Evolutionary conservation across 2,113 vertebrate genomes (phyloP).

Genomic region (Nothocercus julius): DNA sequence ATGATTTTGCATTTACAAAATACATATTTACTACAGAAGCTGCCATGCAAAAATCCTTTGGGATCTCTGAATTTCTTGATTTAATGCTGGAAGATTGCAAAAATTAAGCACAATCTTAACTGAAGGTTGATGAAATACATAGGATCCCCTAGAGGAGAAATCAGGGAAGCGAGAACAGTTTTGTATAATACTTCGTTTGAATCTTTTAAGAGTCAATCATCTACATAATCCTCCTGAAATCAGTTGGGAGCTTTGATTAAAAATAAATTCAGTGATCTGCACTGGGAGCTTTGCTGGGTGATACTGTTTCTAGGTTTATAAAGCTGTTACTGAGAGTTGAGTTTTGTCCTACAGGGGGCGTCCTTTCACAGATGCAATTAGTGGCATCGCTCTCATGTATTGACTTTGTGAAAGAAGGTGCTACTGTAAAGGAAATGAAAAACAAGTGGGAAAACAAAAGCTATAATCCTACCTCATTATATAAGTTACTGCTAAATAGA

Average conservation of each 20-base stretch:
- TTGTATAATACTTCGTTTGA: background rate
- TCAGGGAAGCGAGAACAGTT: background rate
- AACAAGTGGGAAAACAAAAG: background rate
- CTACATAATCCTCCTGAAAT: background rate
- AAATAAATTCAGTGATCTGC: background rate
- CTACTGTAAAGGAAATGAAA: background rate
- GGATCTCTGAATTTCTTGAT: background rate
- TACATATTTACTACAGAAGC: slow-evolving; percentile 7
- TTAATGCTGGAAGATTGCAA: background rate
- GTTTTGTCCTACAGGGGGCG: background rate
- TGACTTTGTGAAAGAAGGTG: background rate
- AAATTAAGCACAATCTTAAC: background rate
- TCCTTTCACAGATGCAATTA: background rate
- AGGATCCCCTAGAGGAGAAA: background rate
- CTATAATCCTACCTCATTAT: background rate
- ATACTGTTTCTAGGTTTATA: background rate
- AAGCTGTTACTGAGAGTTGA: background rate
- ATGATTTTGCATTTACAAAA: slow-evolving; percentile 35
- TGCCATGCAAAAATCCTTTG: background rate
- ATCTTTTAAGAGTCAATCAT: background rate
- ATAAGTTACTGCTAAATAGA: background rate
- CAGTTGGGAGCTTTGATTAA: background rate
- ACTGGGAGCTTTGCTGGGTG: background rate
- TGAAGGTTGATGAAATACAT: background rate
- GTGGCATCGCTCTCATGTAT: background rate